A percentile compares a stretch with the other conserved stretches of the same genome.
These are phyloP conservation scores for Aethina tumida DNA, from an alignment of 1,140 invertebrate species.

Conservation along the genomic window DNA sequence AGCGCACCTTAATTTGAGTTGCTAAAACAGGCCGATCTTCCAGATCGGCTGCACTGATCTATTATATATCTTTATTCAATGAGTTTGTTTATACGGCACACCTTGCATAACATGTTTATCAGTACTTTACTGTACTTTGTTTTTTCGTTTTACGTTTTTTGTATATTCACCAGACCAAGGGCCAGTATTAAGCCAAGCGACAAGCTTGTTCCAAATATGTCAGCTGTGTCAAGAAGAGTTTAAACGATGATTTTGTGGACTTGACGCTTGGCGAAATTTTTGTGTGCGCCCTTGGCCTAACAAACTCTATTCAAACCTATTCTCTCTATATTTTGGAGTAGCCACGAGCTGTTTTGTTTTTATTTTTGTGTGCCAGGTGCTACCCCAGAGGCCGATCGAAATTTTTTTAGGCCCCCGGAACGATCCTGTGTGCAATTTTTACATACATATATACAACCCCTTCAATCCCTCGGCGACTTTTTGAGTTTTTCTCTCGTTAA, in stretches of 20 bases:
- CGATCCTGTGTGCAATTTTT: no score
- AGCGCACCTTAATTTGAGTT: conserved; percentile 41
- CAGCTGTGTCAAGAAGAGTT: no score
- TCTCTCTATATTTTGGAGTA: conserved; percentile 30
- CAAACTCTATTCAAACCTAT: conserved; percentile 21
- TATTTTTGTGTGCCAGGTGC: conserved; percentile 31
- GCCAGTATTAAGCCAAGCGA: not conserved
- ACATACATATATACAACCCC: no score
- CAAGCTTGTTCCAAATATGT: not conserved
- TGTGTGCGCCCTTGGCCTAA: not conserved
- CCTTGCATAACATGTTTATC: conserved; percentile 40
- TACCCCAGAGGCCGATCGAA: conserved; percentile 23
- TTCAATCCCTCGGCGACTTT: no score
- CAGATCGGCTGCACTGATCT: conserved; percentile 33
- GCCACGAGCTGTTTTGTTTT: conserved; percentile 33
- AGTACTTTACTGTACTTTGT: conserved; percentile 14
- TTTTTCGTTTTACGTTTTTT: conserved; percentile 11
- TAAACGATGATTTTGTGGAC: not conserved
- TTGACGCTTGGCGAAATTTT: not conserved
- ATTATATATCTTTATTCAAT: conserved; percentile 34
- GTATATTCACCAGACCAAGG: not conserved
- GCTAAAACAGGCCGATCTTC: conserved; percentile 30
- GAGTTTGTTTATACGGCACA: conserved; percentile 59
- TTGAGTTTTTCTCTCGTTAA: no score
- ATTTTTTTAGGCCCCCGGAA: conserved; percentile 30